phyloP scores from a whole-genome alignment of 2,797 vertebrate species.

The Sebastes steindachneri region DNA sequence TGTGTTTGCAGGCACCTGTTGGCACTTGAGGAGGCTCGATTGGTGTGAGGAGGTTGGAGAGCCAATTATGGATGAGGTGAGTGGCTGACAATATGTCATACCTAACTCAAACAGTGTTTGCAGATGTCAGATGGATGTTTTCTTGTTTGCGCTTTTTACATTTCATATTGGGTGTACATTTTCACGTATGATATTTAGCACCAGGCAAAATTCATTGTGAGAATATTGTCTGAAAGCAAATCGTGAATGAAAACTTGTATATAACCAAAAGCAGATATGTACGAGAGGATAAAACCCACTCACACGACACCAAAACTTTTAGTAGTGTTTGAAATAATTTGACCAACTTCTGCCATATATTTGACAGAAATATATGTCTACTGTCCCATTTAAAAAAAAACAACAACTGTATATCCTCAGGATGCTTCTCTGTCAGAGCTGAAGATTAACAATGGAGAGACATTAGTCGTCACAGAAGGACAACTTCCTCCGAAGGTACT shows the following conservation, averaged over 20 bases:
- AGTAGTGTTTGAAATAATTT: neutral
- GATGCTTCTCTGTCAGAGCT: constrained; percentile 87
- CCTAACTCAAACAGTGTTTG: neutral
- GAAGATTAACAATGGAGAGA: constrained; percentile 89
- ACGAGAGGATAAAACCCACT: no score
- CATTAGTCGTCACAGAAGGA: constrained; percentile 90
- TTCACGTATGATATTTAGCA: neutral
- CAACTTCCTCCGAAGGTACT: constrained; percentile 88
- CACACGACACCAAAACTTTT: neutral
- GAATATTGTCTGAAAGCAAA: neutral
- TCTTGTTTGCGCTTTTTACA: neutral
- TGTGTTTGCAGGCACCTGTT: constrained; percentile 83
- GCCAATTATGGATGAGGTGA: constrained; percentile 89
- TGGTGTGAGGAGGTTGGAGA: constrained; percentile 97
- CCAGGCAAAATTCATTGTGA: neutral
- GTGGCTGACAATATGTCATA: neutral
- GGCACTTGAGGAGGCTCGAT: constrained; percentile 92
- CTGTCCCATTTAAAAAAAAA: neutral
- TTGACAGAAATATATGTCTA: neutral
- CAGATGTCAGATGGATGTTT: neutral
- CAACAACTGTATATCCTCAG: constrained; percentile 68
- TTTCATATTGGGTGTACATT: neutral
- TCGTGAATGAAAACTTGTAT: neutral
- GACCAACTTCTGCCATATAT: neutral
- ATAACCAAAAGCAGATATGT: neutral